These are phyloP conservation scores for Enteromius viviparus DNA, from an alignment of 2,797 vertebrate species.

Conservation along the genomic window DNA sequence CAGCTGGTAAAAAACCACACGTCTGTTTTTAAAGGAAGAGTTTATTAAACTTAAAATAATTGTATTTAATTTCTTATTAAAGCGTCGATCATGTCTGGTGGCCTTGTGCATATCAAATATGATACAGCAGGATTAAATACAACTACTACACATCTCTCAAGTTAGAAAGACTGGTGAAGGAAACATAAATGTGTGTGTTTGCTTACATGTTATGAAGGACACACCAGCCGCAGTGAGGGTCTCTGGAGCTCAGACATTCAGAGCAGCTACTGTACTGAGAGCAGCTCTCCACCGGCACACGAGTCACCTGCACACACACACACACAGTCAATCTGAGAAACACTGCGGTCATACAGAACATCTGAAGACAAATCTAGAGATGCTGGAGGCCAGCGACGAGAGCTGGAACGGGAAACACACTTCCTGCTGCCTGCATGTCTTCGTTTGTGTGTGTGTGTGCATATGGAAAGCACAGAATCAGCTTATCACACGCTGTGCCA, in stretches of 20 bases:
- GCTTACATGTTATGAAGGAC: conserved; percentile 96
- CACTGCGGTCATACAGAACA: conserved; percentile 29
- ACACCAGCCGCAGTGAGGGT: conserved; percentile 98
- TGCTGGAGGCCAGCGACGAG: conserved; percentile 49
- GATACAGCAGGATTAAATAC: no score
- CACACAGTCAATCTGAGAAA: conserved; percentile 13
- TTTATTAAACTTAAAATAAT: not conserved
- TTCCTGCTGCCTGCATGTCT: conserved; percentile 39
- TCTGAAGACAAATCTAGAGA: conserved; percentile 56
- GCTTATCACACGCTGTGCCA: conserved; percentile 36
- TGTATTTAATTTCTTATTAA: not conserved
- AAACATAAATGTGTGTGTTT: not conserved
- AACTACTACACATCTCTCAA: not conserved
- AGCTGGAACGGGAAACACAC: conserved; percentile 29
- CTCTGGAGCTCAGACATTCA: conserved; percentile 91
- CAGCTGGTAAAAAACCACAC: not conserved
- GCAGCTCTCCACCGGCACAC: conserved; percentile 95
- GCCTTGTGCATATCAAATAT: no score
- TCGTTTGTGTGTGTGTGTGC: not conserved
- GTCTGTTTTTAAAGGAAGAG: not conserved
- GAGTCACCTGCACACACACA: conserved; percentile 82
- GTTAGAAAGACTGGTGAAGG: not conserved
- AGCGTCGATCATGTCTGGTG: no score
- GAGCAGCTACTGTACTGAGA: conserved; percentile 92
- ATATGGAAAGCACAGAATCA: conserved; percentile 43